These are phyloP conservation scores for Channa striata DNA, from an alignment of 2,797 vertebrate genomes.

Conservation along the genomic window DNA sequence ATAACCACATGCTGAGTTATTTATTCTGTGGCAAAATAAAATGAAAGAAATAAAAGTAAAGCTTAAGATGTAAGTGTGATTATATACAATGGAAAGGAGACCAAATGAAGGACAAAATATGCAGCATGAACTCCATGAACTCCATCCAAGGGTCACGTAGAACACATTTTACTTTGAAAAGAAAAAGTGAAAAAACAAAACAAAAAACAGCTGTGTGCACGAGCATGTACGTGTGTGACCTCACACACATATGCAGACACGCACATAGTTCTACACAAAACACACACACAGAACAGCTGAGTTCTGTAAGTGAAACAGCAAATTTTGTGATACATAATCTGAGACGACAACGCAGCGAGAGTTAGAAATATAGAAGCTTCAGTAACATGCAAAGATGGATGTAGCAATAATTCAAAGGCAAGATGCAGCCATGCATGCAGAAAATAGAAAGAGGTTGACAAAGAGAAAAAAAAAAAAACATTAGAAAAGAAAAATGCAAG, in stretches of 20 bases:
- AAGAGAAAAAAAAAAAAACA: slow-evolving; percentile 7
- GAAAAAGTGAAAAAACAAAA: no score
- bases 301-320: slow-evolving; percentile 17
- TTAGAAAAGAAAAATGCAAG: slow-evolving; percentile 16
- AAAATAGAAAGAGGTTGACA: slow-evolving; percentile 8
- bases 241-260: background rate
- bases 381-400: slow-evolving; percentile 29
- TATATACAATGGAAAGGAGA: background rate
- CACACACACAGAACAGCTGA: slow-evolving; percentile 6
- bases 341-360: slow-evolving; percentile 24
- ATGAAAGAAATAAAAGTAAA: background rate
- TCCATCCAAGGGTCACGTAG: background rate
- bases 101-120: slow-evolving; percentile 11
- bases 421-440: background rate
- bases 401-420: slow-evolving; percentile 25
- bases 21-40: background rate
- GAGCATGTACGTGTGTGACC: slow-evolving; percentile 2
- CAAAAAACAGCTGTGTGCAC: no score
- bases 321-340: slow-evolving; percentile 34
- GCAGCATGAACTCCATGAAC: background rate
- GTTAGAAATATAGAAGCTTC: slow-evolving; percentile 12
- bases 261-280: background rate
- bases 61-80: background rate
- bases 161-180: no score
- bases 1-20: slow-evolving; percentile 1